Evolutionary conservation across 35 echinoderm and acorn worm species (phyloP).

Genomic region (Acanthaster planci): DNA sequence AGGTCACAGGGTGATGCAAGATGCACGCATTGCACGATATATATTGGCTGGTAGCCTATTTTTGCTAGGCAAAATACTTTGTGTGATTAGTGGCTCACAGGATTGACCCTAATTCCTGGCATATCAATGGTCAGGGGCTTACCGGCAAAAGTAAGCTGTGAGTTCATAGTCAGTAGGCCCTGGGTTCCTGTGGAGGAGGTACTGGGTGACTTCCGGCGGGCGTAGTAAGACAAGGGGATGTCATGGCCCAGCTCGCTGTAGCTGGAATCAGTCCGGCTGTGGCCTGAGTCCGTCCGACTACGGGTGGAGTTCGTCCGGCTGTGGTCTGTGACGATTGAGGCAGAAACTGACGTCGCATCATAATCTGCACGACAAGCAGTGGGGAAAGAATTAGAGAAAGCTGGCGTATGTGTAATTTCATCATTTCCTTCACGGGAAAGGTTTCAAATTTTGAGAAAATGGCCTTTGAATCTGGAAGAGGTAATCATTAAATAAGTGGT

Average conservation of each 20-base stretch:
- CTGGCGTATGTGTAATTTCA: too few species aligned
- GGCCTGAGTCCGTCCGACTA: background rate
- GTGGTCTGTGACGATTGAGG: background rate
- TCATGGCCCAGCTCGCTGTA: conserved; percentile 6
- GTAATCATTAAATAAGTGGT: too few species aligned
- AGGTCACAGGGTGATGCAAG: too few species aligned
- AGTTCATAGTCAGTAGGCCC: background rate
- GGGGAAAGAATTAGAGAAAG: too few species aligned
- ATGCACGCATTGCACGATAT: too few species aligned
- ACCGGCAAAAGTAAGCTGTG: conserved; percentile 1
- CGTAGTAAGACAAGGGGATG: background rate
- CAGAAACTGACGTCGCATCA: conserved; percentile 1
- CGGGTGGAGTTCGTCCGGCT: background rate
- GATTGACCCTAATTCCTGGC: too few species aligned
- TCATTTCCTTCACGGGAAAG: too few species aligned
- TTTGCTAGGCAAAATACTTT: too few species aligned
- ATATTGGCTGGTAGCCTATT: too few species aligned
- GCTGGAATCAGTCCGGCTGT: conserved; percentile 8
- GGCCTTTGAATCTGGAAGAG: too few species aligned
- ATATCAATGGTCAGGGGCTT: background rate
- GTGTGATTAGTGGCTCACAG: too few species aligned
- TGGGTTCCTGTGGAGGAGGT: background rate
- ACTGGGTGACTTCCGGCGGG: background rate
- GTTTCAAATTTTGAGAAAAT: too few species aligned
- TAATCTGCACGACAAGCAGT: background rate